These are phyloP conservation scores for Saccostrea glomerata DNA, from an alignment of 1,140 invertebrate genomes.

Conservation along the genomic window DNA sequence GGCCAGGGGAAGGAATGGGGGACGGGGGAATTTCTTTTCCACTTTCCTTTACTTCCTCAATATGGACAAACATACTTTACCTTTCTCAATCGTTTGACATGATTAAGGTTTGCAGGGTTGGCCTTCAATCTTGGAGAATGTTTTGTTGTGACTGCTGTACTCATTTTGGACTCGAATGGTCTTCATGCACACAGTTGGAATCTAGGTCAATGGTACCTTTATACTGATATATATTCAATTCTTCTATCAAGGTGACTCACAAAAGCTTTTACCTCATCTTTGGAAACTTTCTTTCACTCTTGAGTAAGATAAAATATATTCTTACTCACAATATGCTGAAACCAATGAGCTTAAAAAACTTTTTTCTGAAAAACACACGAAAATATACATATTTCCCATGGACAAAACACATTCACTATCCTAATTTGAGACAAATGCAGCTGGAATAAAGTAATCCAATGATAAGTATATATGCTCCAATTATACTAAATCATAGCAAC, in stretches of 20 bases:
- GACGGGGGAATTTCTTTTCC: too few relatives aligned
- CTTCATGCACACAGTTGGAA: neutral
- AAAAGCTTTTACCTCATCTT: neutral
- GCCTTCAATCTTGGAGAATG: conserved; percentile 23
- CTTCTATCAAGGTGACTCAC: too few relatives aligned
- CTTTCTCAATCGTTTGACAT: conserved; percentile 60
- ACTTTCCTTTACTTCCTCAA: too few relatives aligned
- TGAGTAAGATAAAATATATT: neutral
- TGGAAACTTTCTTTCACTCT: neutral
- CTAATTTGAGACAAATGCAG: neutral
- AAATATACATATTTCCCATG: too few relatives aligned
- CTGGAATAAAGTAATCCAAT: neutral
- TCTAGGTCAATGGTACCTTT: too few relatives aligned
- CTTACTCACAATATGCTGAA: neutral
- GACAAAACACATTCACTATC: too few relatives aligned
- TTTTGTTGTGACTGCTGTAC: conserved; percentile 11
- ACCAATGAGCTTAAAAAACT: neutral
- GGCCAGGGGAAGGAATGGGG: too few relatives aligned
- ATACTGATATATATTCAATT: too few relatives aligned
- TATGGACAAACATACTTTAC: conserved; percentile 49
- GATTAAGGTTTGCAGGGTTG: conserved; percentile 52
- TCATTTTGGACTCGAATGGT: conserved; percentile 3
- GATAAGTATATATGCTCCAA: neutral
- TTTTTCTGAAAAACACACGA: too few relatives aligned
- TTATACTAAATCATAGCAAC: neutral